Conservation (phyloP, 2,797 vertebrate species). For the Chaetophractus vellerosus region DNA sequence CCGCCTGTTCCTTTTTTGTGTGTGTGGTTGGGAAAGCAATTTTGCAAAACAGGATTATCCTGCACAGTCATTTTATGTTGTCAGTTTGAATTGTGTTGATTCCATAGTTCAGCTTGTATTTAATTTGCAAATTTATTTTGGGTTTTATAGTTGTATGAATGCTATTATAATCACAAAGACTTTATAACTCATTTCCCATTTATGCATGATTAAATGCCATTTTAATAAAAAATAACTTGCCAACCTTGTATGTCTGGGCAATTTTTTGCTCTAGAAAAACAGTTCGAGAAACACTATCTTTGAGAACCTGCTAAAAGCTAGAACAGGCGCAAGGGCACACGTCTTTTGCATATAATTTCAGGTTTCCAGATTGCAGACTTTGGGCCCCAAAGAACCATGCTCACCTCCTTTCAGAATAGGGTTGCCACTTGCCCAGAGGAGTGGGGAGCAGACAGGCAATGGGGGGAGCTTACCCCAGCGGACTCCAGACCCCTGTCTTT, state of each 20-base stretch:
- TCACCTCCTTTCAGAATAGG: background rate
- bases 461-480: background rate
- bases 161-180: background rate
- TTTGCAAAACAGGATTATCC: background rate
- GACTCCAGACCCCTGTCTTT: background rate
- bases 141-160: conserved; percentile 20
- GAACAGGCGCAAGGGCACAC: background rate
- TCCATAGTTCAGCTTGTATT: background rate
- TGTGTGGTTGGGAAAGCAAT: background rate
- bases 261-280: conserved; percentile 10
- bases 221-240: conserved; percentile 60
- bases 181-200: conserved; percentile 42
- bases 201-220: conserved; percentile 6
- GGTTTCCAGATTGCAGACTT: background rate
- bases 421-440: background rate
- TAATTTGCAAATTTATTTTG: conserved; percentile 52
- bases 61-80: background rate
- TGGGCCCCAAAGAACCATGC: background rate
- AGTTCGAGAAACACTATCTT: background rate
- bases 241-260: conserved; percentile 28
- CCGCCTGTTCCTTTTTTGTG: background rate
- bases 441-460: background rate
- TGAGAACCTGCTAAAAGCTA: background rate
- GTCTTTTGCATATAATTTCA: background rate
- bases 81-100: background rate